These are phyloP conservation scores for Leptopilina boulardi DNA, from an alignment of 1,140 invertebrate species.

Conservation along the genomic window DNA sequence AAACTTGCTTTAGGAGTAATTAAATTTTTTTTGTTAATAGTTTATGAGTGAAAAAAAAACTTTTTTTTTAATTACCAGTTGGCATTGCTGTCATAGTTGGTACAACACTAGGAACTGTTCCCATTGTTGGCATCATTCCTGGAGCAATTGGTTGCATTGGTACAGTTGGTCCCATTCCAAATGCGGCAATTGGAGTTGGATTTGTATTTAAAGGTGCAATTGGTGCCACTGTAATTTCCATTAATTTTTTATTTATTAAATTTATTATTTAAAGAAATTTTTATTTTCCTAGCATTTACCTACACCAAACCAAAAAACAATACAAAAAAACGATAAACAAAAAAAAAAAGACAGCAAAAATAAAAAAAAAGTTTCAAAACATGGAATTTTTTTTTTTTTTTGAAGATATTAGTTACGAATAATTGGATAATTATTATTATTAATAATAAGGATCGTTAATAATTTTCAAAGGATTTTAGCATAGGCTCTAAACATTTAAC, in stretches of 20 bases:
- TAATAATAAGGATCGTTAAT: not conserved
- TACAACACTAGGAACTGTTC: constrained; percentile 42
- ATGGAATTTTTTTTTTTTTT: too few relatives aligned
- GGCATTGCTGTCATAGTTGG: constrained; percentile 53
- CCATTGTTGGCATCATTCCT: constrained; percentile 54
- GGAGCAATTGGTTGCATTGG: constrained; percentile 61
- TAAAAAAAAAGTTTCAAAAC: not conserved
- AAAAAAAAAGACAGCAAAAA: not conserved
- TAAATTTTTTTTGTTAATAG: too few relatives aligned
- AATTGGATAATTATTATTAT: not conserved
- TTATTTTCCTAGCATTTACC: not conserved
- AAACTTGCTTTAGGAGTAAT: too few relatives aligned
- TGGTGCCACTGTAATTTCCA: constrained; percentile 52
- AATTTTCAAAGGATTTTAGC: not conserved
- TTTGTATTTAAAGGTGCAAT: constrained; percentile 69
- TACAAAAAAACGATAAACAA: not conserved
- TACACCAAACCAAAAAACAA: not conserved
- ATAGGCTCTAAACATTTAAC: not conserved
- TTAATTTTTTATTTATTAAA: not conserved
- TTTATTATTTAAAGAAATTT: not conserved
- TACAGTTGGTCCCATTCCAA: constrained; percentile 65
- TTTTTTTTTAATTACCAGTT: constrained; percentile 46
- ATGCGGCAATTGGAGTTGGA: constrained; percentile 70
- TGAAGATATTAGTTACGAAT: not conserved
- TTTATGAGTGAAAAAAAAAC: too few relatives aligned